Evolutionary conservation across 2,797 vertebrate genomes (phyloP).

Genomic region (Betta splendens): DNA sequence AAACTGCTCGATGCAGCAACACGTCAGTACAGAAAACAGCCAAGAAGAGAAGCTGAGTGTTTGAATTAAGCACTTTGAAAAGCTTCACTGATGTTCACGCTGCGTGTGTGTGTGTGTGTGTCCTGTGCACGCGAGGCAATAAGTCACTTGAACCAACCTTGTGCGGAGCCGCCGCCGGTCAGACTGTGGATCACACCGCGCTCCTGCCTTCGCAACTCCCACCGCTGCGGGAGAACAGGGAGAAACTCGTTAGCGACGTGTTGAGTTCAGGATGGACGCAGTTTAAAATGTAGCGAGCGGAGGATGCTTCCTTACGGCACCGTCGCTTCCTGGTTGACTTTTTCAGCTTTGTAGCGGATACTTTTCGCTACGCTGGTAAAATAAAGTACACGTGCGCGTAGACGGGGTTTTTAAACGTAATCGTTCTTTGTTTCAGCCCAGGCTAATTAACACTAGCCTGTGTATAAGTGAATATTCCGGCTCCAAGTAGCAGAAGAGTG

Average conservation of each 20-base stretch:
- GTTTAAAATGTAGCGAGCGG: conserved; percentile 19
- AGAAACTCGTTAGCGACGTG: conserved; percentile 1
- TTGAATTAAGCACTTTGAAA: too few relatives aligned
- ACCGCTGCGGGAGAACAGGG: neutral
- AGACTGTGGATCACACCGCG: neutral
- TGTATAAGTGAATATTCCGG: neutral
- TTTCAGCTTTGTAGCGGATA: neutral
- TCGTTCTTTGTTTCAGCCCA: neutral
- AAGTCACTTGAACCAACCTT: conserved; percentile 1
- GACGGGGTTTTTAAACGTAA: neutral
- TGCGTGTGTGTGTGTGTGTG: too few relatives aligned
- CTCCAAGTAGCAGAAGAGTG: conserved; percentile 45
- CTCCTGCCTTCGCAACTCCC: conserved; percentile 67
- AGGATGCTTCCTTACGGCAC: conserved; percentile 49
- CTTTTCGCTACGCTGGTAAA: neutral
- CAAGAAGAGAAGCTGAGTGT: too few relatives aligned
- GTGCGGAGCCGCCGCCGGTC: neutral
- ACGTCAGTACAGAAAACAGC: too few relatives aligned
- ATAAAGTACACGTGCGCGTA: neutral
- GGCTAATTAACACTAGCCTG: conserved; percentile 5
- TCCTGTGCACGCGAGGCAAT: conserved; percentile 18
- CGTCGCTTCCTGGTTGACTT: conserved; percentile 64
- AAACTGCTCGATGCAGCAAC: too few relatives aligned
- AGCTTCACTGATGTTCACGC: too few relatives aligned
- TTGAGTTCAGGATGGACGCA: conserved; percentile 6